Conservation (phyloP, 1,140 invertebrate species). For the Bombus consobrinus region DNA sequence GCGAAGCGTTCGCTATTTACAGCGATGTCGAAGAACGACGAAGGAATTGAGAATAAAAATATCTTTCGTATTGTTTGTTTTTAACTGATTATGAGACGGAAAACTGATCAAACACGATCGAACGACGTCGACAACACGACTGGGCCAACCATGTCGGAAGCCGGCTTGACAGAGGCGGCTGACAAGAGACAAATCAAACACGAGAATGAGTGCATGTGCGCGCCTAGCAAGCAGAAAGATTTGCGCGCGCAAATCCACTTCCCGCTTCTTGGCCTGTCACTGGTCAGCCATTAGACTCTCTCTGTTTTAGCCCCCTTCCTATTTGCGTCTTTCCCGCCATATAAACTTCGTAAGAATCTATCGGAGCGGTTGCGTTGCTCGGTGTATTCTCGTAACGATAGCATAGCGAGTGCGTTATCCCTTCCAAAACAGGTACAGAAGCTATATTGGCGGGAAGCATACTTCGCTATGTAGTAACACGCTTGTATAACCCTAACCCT, state of each 20-base stretch:
- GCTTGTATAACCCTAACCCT: neutral
- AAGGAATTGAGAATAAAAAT: neutral
- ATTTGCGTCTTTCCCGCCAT: slow-evolving; percentile 36
- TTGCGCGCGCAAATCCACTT: slow-evolving; percentile 19
- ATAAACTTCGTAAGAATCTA: neutral
- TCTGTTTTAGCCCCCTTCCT: neutral
- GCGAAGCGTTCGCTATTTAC: no score
- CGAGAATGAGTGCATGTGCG: slow-evolving; percentile 33
- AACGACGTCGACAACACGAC: slow-evolving; percentile 26
- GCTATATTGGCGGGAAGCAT: slow-evolving; percentile 72
- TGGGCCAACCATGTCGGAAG: slow-evolving; percentile 38
- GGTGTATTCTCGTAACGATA: slow-evolving; percentile 16
- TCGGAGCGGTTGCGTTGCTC: slow-evolving; percentile 20
- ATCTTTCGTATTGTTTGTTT: neutral
- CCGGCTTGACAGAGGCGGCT: slow-evolving; percentile 40
- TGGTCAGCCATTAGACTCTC: slow-evolving; percentile 20
- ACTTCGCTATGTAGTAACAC: slow-evolving; percentile 20
- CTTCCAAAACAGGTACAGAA: neutral
- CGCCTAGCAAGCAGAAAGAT: slow-evolving; percentile 6
- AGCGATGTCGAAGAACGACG: neutral
- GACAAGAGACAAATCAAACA: slow-evolving; percentile 28
- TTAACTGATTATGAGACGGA: neutral
- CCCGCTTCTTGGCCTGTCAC: slow-evolving; percentile 10
- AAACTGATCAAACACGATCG: neutral
- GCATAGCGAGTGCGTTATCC: neutral